phyloP scores from a whole-genome alignment of 2,113 vertebrate species.

The Esox niger region DNA sequence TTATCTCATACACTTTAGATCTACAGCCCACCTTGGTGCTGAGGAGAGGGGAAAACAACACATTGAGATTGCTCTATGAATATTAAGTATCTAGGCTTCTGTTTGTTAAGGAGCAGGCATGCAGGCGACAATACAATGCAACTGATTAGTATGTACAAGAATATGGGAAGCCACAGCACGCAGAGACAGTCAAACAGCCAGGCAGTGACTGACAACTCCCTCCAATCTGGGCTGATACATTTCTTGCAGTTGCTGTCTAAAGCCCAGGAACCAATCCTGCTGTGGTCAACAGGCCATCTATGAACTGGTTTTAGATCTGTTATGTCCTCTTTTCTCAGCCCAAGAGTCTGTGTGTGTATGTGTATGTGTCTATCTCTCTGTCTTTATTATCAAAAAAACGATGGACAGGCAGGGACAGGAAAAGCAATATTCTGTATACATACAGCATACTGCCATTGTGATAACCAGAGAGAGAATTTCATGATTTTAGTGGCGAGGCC shows the following conservation, averaged over 20 bases:
- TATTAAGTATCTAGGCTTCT: not conserved
- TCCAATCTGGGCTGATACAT: no score
- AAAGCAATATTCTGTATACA: conserved; percentile 19
- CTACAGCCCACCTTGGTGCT: conserved; percentile 26
- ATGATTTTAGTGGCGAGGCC: no score
- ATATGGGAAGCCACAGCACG: no score
- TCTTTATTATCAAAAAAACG: conserved; percentile 21
- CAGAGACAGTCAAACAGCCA: no score
- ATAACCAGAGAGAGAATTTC: conserved; percentile 26
- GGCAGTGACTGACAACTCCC: no score
- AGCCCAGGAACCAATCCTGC: not conserved
- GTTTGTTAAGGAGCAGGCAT: not conserved
- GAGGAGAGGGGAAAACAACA: not conserved
- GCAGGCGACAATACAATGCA: not conserved
- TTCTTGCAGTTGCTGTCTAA: no score
- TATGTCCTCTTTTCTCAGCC: conserved; percentile 39
- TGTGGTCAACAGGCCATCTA: conserved; percentile 14
- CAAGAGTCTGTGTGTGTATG: not conserved
- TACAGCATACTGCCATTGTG: conserved; percentile 43
- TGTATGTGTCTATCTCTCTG: conserved; percentile 18
- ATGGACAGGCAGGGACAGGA: no score
- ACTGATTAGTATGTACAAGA: no score
- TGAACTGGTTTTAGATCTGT: conserved; percentile 30
- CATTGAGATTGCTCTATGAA: not conserved
- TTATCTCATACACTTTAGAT: conserved; percentile 36